These are phyloP conservation scores for Trematomus loennbergii DNA, from an alignment of 2,113 vertebrate species.

Conservation along the genomic window DNA sequence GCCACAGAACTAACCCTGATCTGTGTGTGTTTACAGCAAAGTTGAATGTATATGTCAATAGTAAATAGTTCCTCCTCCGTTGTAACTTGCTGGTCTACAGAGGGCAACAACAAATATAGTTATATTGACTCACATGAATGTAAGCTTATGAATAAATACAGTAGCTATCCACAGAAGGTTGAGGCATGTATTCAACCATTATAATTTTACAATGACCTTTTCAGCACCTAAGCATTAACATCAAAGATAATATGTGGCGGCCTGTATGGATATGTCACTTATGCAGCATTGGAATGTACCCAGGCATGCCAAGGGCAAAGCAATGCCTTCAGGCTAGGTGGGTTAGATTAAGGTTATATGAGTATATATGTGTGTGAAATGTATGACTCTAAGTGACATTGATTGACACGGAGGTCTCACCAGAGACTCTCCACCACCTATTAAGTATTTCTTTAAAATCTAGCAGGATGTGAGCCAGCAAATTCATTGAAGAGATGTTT, in stretches of 20 bases:
- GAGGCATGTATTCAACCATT: slow-evolving; percentile 43
- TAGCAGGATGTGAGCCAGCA: neutral
- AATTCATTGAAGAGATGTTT: neutral
- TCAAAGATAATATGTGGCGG: slow-evolving; percentile 45
- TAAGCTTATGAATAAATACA: slow-evolving; percentile 37
- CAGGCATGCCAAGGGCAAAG: slow-evolving; percentile 32
- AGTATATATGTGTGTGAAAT: slow-evolving; percentile 17
- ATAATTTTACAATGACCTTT: slow-evolving; percentile 74
- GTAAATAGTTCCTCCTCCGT: slow-evolving; percentile 18
- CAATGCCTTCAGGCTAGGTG: slow-evolving; percentile 40
- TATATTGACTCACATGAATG: slow-evolving; percentile 35
- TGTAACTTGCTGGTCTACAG: slow-evolving; percentile 25
- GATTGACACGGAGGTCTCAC: slow-evolving; percentile 40
- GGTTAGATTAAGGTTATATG: slow-evolving; percentile 28
- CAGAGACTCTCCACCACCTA: neutral
- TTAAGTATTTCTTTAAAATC: neutral
- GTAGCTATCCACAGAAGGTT: slow-evolving; percentile 26
- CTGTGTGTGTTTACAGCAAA: slow-evolving; percentile 23
- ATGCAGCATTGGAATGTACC: slow-evolving; percentile 59
- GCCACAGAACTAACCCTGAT: slow-evolving; percentile 33
- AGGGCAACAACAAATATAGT: slow-evolving; percentile 36
- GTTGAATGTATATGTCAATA: neutral
- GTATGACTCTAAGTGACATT: slow-evolving; percentile 50
- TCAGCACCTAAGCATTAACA: slow-evolving; percentile 55
- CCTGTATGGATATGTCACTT: slow-evolving; percentile 64